Evolutionary conservation across 2,888 invertebrate genomes (phyloP), one percentile per base, ranked within the genome.

Genomic region (Synergus japonicus): DNA sequence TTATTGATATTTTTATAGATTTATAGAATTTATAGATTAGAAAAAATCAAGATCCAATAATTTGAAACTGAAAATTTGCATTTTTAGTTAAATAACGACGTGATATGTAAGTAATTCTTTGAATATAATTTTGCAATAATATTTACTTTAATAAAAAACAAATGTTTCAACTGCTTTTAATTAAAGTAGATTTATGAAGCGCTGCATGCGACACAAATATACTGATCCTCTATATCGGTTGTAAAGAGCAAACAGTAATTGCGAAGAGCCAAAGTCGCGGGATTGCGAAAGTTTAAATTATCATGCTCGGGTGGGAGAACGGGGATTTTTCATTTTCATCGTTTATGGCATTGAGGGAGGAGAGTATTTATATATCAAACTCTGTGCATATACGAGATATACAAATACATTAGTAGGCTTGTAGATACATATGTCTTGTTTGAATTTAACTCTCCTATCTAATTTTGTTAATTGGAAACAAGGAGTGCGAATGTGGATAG

Each of bases 381-480:
- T 63, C 4, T 18, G 43, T 43, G 66, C 43, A 66, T 43, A 2
- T 18, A 12, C 10, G 13, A 63, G 15, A 41, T 43, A 29, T 29
- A 10, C 43, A 66, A 37, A 29, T 29, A 10, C 43, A 66, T 54
- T 37, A 54, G 49, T 49, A 18, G 9, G 15, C 15, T 65, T 65
- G 15, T 9, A 41, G 37, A 79, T 81, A n/a, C n/a, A n/a, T n/a
- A 83, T 83, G 76, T 81, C 83, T 83, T 82, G 79, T 84, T 86
- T 84, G 84, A 82, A 83, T 87, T 83, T 84, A 83, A 82, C 49
- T 79, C 80, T 84, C 81, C 86, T 87, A 86, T 87, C 83, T 86
- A 86, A 86, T 88, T 86, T 86, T 87, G 86, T 88, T 88, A 88
- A 87, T 54, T 49, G 73, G 73, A 73, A 73, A 54, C 73, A 82